Evolutionary conservation across 2,797 vertebrate species (phyloP).

Genomic region (Lithobates sylvaticus): DNA sequence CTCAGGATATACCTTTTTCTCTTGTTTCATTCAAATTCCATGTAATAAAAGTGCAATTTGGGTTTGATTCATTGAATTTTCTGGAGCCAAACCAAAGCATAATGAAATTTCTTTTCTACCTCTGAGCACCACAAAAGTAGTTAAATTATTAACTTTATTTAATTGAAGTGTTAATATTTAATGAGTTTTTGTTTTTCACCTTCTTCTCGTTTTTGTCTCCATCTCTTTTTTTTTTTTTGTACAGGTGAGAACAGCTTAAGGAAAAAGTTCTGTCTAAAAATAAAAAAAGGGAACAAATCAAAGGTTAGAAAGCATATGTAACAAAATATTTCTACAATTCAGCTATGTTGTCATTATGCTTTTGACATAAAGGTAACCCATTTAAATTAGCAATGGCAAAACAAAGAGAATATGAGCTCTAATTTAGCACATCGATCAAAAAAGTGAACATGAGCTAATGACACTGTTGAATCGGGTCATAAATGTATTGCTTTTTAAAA

Average conservation of each 20-base stretch:
- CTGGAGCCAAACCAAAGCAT: conserved; percentile 16
- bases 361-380: conserved; percentile 66
- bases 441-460: conserved; percentile 79
- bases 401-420: conserved; percentile 66
- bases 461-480: conserved; percentile 79
- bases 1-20: neutral
- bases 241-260: neutral
- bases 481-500: conserved; percentile 83
- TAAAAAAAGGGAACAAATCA: conserved; percentile 8
- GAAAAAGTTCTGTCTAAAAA: neutral
- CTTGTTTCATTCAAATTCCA: conserved; percentile 15
- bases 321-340: conserved; percentile 39
- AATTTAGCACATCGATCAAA: conserved; percentile 79
- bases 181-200: conserved; percentile 51
- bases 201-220: conserved; percentile 19
- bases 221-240: neutral
- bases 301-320: neutral
- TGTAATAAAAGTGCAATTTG: conserved; percentile 24
- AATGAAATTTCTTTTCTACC: conserved; percentile 47
- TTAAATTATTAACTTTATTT: conserved; percentile 59
- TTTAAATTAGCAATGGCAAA: conserved; percentile 72
- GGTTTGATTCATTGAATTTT: conserved; percentile 49
- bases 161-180: conserved; percentile 61
- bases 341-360: conserved; percentile 61
- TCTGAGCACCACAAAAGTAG: conserved; percentile 42